Conservation (phyloP, 2,888 invertebrate genomes). For the Tipula lateralis region DNA sequence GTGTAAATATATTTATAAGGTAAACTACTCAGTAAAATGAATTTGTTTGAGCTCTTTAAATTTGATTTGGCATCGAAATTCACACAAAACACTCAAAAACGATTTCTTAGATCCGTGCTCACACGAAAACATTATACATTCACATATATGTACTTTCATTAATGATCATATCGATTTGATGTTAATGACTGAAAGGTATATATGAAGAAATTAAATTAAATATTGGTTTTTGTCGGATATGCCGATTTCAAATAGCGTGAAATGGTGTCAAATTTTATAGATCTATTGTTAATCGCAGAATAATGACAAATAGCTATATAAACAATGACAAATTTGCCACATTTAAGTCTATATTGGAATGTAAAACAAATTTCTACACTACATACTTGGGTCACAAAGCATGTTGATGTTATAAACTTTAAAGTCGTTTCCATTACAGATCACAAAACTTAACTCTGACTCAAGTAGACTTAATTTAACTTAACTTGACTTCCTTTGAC, state of each 20-base stretch:
- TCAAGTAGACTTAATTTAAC: no score
- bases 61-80: neutral
- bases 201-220: slow-evolving; percentile 2
- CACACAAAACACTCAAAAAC: neutral
- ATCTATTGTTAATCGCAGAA: neutral
- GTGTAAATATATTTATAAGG: no score
- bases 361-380: no score
- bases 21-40: neutral
- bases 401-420: no score
- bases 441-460: no score
- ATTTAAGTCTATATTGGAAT: no score
- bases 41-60: neutral
- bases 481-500: no score
- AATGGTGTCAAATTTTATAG: neutral
- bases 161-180: neutral
- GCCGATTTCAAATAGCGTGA: neutral
- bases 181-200: neutral
- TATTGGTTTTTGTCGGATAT: neutral
- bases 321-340: neutral
- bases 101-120: neutral
- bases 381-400: no score
- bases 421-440: no score
- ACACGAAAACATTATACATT: no score
- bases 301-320: neutral
- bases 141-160: neutral